Evolutionary conservation across 2,888 invertebrate genomes (phyloP).

Genomic region (Ganaspis brasiliensis): DNA sequence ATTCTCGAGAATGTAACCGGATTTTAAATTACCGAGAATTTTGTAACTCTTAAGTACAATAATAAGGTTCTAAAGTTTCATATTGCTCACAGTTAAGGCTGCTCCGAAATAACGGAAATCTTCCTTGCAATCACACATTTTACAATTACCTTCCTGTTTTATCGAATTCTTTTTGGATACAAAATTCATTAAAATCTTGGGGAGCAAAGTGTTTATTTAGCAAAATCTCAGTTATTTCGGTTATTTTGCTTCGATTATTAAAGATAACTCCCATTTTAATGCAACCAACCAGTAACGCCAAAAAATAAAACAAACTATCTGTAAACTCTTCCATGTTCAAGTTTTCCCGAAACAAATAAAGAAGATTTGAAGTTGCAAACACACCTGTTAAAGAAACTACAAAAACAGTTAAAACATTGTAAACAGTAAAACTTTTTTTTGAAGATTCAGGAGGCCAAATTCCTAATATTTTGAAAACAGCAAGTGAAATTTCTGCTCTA

Average conservation of each 20-base stretch:
- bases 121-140: too few species aligned
- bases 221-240: neutral
- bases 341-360: neutral
- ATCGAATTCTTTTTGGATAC: neutral
- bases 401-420: neutral
- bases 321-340: slow-evolving; percentile 5
- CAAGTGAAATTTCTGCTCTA: slow-evolving; percentile 10
- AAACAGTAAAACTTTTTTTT: neutral
- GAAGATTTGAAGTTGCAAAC: neutral
- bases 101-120: too few species aligned
- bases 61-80: too few species aligned
- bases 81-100: too few species aligned
- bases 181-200: neutral
- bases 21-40: too few species aligned
- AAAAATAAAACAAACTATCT: neutral
- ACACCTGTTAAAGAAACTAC: neutral
- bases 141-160: neutral
- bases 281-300: neutral
- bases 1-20: too few species aligned
- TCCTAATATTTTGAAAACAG: neutral
- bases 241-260: neutral
- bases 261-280: neutral
- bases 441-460: neutral
- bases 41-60: too few species aligned
- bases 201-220: neutral